Base-by-base conservation (phyloP, 2,888 invertebrate species). In the Dasysyrphus albostriatus region DNA sequence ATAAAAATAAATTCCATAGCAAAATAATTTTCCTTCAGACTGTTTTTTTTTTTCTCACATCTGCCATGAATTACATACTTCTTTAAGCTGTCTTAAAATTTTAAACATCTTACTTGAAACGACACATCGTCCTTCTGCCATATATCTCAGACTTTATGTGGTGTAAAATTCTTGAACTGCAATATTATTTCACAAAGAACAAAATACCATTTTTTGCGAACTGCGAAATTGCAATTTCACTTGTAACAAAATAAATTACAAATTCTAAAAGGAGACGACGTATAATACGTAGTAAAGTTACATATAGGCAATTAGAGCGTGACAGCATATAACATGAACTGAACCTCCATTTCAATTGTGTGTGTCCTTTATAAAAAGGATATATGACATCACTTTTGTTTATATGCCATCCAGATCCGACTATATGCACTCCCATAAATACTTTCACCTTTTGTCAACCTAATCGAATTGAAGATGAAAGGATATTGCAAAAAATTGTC, bases 221-320 rank as follows among this genome's bases (percentile, higher is more conserved):
- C 49, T 63, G 61, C 61, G 39, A 59, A 80, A 84, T 81, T 77
- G 77, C 85, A 77, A 81, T 82, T 81, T 85, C 81, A 81, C 82
- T 87, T 87, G 87, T 47, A 83, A 83, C 83, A 78, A 69, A 75
- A 87, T 87, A 87, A 87, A 87, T 87, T 87, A 76, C 72, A 74
- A 79, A 87, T 74, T n/a, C n/a, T n/a, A 63, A 47, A 47, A 32
- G 65, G 78, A 87, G 59, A 63, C 32, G 37, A 12, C 59, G 24
- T 24, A 58, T 34, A 34, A 39, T 39, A 39, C 12, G 5, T 32
- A 0, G 4, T 10, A 12, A 4, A 5, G 12, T 59, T 24, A 19
- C 19, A 0, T 24, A n/a, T 49, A 12, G 58, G 56, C 82, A 75
- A 87, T 87, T 79, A 75, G 87, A 83, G 82, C 87, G 83, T 87